These are phyloP conservation scores for Myotis daubentonii DNA, from an alignment of 2,797 vertebrate species.

Conservation along the genomic window DNA sequence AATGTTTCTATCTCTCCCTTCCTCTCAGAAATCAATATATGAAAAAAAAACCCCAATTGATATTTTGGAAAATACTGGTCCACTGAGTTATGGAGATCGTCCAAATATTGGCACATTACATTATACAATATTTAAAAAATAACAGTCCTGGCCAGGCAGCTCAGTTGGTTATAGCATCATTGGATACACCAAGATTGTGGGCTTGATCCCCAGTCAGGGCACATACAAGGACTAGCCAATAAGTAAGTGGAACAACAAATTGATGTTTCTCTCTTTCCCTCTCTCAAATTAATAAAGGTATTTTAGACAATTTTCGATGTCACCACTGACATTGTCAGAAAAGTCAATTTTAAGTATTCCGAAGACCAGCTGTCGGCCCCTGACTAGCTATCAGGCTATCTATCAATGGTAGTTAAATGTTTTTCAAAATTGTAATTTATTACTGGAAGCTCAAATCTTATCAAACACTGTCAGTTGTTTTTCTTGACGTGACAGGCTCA, in stretches of 20 bases:
- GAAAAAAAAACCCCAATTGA: neutral
- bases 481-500: neutral
- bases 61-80: neutral
- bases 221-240: too few species aligned
- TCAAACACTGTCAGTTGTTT: neutral
- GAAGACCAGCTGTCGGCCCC: neutral
- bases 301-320: neutral
- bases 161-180: too few species aligned
- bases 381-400: neutral
- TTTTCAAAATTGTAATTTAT: conserved; percentile 29
- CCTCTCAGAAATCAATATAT: too few species aligned
- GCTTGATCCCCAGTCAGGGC: too few species aligned
- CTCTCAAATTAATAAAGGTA: too few species aligned
- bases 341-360: conserved; percentile 17
- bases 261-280: too few species aligned
- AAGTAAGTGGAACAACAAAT: too few species aligned
- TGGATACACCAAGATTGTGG: too few species aligned
- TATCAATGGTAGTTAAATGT: neutral
- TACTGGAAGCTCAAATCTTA: neutral
- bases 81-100: neutral
- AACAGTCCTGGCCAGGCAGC: too few species aligned
- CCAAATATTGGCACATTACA: neutral
- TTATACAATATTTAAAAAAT: neutral
- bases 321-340: neutral
- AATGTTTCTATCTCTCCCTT: too few species aligned